Evolutionary conservation across 2,113 vertebrate genomes (phyloP).

Genomic region (Poeciliopsis retropinna): DNA sequence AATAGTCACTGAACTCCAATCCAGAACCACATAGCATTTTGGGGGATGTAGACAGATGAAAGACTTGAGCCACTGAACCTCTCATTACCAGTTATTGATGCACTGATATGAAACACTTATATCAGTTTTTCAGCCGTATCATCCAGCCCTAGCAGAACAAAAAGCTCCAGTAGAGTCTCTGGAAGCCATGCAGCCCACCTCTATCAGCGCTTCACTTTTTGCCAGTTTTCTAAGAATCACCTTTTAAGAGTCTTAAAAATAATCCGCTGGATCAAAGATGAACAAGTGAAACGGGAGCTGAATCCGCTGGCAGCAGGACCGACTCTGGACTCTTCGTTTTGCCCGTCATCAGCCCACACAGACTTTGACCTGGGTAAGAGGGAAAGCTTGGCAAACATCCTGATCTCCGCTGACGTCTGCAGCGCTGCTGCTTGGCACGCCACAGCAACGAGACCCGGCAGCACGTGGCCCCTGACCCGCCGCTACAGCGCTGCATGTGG

Average conservation of each 20-base stretch:
- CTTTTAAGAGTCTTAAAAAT: slow-evolving; percentile 36
- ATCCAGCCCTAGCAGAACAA: no score
- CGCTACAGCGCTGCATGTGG: background rate
- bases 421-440: slow-evolving; percentile 45
- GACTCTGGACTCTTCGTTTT: slow-evolving; percentile 35
- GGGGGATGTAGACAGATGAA: no score
- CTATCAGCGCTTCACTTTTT: background rate
- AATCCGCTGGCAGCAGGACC: slow-evolving; percentile 32
- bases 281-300: slow-evolving; percentile 17
- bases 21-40: no score
- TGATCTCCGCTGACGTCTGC: slow-evolving; percentile 33
- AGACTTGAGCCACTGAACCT: no score
- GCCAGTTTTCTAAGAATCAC: slow-evolving; percentile 5
- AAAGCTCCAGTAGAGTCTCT: background rate
- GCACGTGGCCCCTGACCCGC: slow-evolving; percentile 52
- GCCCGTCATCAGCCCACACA: slow-evolving; percentile 45
- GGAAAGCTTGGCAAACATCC: slow-evolving; percentile 43
- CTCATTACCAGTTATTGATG: no score
- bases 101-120: no score
- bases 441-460: slow-evolving; percentile 30
- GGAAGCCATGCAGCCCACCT: background rate
- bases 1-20: no score
- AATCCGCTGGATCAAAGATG: slow-evolving; percentile 29
- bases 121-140: no score
- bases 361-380: slow-evolving; percentile 63